Conservation (phyloP, 2,113 vertebrate genomes). For the Verasper variegatus region DNA sequence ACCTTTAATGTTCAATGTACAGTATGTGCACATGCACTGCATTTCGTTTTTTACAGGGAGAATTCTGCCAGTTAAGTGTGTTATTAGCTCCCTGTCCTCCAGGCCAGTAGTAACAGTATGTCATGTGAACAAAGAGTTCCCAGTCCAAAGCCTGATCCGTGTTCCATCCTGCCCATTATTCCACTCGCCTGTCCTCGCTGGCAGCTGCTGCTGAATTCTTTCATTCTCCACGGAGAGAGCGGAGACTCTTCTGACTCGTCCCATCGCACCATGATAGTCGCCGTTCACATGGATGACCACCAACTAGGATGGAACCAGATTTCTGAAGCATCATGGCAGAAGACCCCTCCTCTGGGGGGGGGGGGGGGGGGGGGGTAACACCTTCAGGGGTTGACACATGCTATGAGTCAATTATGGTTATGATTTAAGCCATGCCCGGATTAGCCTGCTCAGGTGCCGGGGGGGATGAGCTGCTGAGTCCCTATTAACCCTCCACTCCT, state of each 20-base stretch:
- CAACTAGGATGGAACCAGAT: not conserved
- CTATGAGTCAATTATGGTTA: not conserved
- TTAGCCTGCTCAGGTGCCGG: not conserved
- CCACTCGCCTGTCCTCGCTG: not conserved
- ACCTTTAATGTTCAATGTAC: no score
- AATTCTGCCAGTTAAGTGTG: not conserved
- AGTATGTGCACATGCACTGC: no score
- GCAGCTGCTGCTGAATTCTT: not conserved
- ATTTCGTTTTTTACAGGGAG: not conserved
- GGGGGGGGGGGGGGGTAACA: not conserved
- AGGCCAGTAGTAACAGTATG: not conserved
- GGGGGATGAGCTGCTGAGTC: not conserved
- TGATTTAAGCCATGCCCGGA: not conserved
- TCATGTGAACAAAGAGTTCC: not conserved
- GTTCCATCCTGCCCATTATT: not conserved
- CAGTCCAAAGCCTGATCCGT: not conserved
- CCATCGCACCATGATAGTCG: not conserved
- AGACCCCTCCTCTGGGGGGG: not conserved
- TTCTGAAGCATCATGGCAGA: not conserved
- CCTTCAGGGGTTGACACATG: not conserved
- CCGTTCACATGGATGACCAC: not conserved
- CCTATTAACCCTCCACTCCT: slow-evolving; percentile 4
- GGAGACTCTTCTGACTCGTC: not conserved
- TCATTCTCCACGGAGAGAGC: not conserved
- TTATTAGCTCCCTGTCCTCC: not conserved